Evolutionary conservation across 1,140 invertebrate genomes (phyloP), one percentile per base, ranked within the genome.

Genomic region (Tigriopus japonicus): DNA sequence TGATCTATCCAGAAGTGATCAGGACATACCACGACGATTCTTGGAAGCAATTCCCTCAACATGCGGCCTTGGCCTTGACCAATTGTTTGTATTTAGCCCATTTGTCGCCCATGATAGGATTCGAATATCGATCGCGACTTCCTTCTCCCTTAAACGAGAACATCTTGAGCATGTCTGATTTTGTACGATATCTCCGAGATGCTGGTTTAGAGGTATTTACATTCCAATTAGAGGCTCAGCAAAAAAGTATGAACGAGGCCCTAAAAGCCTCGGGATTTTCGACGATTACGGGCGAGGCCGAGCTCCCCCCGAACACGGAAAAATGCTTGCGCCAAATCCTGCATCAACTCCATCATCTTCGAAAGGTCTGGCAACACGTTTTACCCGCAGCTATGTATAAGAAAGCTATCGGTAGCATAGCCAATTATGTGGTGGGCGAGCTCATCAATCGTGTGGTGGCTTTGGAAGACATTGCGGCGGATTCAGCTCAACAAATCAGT

Each of bases 41-140:
- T 64, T 73, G 92, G 23, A 77, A 83, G 67, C 84, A 42, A 19
- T 60, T 64, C 63, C 56, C 56, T 62, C 65, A 62, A 62, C 62
- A 69, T 74, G 62, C 75, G 84, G 90, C 86, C n/a, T 66, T 94
- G 17, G 87, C 90, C 66, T 83, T 91, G 71, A 96, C 94, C 72
- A 93, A 94, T 70, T 92, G 87, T 67, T 81, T 87, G 79, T 94
- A 83, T 68, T 75, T 94, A 0, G 79, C 83, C 0, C 83, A 91
- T 71, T 80, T 83, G 65, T 70, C 87, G 28, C 75, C 81, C 53
- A 80, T 76, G 7, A 69, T 83, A 55, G 78, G 78, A 6, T 78
- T 79, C 65, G 78, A 81, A 67, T 73, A 72, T 65, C 67, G 67
- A 7, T 65, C 72, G 15, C 72, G 71, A 54, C 68, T 80, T n/a